phyloP scores from a whole-genome alignment of 2,797 vertebrate genomes.

The Anabacerthia variegaticeps region DNA sequence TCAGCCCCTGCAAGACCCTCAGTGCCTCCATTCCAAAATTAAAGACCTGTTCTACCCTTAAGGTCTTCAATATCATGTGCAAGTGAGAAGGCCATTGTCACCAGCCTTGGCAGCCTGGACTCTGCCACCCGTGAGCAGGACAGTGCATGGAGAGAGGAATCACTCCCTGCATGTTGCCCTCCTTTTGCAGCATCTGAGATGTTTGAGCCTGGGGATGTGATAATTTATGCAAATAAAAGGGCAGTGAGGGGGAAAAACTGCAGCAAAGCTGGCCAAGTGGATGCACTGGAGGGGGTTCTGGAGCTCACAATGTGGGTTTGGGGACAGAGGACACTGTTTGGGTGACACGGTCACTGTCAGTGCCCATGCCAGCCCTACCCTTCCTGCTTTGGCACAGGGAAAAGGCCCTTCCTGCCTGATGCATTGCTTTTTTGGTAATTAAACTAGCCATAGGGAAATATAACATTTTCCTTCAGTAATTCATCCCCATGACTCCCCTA shows the following conservation, averaged over 20 bases:
- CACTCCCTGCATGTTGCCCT: accelerated
- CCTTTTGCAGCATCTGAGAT: not conserved
- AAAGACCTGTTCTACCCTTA: not conserved
- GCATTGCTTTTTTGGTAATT: conserved; percentile 1
- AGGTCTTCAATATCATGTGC: accelerated
- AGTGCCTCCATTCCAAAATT: not conserved
- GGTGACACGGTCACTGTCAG: not conserved
- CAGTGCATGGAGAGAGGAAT: accelerated
- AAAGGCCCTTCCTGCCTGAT: not conserved
- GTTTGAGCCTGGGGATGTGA: not conserved
- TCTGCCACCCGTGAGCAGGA: not conserved
- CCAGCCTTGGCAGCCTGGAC: not conserved
- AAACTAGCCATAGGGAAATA: conserved; percentile 43
- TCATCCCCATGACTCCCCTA: conserved; percentile 10
- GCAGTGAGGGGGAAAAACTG: not conserved
- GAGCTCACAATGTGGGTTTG: not conserved
- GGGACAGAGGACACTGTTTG: not conserved
- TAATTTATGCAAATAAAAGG: not conserved
- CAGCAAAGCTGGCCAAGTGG: accelerated
- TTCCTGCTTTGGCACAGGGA: not conserved
- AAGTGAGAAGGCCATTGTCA: accelerated
- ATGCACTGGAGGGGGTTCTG: not conserved
- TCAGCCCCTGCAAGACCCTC: not conserved
- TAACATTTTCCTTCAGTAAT: not conserved
- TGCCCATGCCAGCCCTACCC: not conserved